A percentile compares a stretch with the other conserved stretches of the same genome.
Conservation (phyloP, 2,888 invertebrate species). For the Papilio gigon region DNA sequence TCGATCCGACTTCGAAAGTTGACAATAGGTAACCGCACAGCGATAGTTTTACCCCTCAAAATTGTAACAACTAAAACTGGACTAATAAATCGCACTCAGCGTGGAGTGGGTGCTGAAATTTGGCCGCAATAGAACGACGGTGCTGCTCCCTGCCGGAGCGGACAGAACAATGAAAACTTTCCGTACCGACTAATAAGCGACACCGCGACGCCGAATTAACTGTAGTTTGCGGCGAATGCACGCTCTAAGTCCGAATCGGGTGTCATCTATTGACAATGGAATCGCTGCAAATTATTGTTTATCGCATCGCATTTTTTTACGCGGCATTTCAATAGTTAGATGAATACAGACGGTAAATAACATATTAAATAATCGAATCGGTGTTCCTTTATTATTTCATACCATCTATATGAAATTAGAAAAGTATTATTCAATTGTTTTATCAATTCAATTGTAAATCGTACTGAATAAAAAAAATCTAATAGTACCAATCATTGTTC, state of each 20-base stretch:
- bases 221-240: slow-evolving; percentile 47
- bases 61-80: slow-evolving; percentile 35
- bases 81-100: slow-evolving; percentile 40
- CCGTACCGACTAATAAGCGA: slow-evolving; percentile 51
- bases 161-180: slow-evolving; percentile 51
- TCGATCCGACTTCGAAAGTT: background rate
- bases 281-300: slow-evolving; percentile 1
- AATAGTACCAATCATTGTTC: background rate
- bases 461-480: too few relatives aligned
- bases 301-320: background rate
- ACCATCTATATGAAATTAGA: background rate
- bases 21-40: slow-evolving; percentile 5
- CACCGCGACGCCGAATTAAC: slow-evolving; percentile 51
- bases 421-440: background rate
- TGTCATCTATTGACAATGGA: slow-evolving; percentile 25
- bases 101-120: slow-evolving; percentile 47
- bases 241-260: slow-evolving; percentile 29
- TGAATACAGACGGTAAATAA: background rate
- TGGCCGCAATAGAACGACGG: slow-evolving; percentile 42
- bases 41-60: slow-evolving; percentile 33
- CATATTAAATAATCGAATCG: too few relatives aligned
- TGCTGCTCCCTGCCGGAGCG: slow-evolving; percentile 39
- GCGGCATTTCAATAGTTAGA: background rate
- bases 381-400: too few relatives aligned
- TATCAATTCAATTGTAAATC: too few relatives aligned